Percentiles rank a stretch among this genome's conserved stretches.
Conservation (phyloP, 2,113 vertebrate genomes). For the Mormoops blainvillei region DNA sequence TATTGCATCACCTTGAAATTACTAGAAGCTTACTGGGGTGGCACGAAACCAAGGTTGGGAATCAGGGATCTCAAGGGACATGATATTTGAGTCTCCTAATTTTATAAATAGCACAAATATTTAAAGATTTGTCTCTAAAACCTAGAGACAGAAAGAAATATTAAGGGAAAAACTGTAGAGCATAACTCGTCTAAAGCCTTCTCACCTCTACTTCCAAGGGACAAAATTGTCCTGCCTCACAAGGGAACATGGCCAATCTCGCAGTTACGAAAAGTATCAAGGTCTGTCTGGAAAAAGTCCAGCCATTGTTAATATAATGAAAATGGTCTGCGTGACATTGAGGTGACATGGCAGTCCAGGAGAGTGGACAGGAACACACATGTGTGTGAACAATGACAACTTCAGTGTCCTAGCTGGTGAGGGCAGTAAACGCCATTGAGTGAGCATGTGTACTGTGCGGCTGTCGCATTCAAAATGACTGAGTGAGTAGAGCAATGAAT, state of each 20-base stretch:
- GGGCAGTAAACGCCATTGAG: no score
- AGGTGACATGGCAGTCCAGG: no score
- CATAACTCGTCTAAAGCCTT: not conserved
- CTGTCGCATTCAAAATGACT: no score
- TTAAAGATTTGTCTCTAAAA: slow-evolving; percentile 27
- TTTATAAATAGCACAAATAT: slow-evolving; percentile 28
- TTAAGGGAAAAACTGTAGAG: not conserved
- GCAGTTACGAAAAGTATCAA: not conserved
- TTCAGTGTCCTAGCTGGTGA: no score
- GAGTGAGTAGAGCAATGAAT: no score
- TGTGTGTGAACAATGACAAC: no score
- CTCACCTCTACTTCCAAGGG: not conserved
- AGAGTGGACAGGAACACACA: no score
- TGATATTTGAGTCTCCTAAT: not conserved
- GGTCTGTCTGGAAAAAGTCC: no score
- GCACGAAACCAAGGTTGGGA: not conserved
- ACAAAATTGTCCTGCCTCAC: not conserved
- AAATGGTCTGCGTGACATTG: no score
- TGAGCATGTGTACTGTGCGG: no score
- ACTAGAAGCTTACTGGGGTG: not conserved
- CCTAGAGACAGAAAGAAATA: not conserved
- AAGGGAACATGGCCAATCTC: not conserved
- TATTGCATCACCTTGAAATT: not conserved
- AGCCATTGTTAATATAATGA: no score
- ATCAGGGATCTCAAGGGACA: not conserved